Conservation (phyloP, 2,113 vertebrate species). For the Rhodinocichla rosea region DNA sequence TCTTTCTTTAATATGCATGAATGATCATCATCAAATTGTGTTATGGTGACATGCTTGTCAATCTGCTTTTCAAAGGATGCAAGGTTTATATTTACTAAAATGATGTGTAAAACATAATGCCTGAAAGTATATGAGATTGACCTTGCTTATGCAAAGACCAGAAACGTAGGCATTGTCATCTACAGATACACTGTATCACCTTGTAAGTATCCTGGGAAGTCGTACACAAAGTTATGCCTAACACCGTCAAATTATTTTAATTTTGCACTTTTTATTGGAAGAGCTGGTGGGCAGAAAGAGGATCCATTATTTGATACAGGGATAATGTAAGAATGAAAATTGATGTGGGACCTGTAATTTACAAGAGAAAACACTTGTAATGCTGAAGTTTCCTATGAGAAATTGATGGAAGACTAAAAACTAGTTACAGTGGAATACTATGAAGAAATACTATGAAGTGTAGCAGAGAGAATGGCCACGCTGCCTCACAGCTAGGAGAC, state of each 20-base stretch:
- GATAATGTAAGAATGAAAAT: neutral
- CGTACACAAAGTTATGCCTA: neutral
- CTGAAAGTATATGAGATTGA: accelerated
- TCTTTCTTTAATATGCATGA: neutral
- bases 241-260: neutral
- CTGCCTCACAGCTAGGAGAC: neutral
- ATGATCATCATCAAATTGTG: neutral
- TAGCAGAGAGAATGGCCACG: neutral
- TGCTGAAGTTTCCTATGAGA: neutral
- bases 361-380: neutral
- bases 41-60: neutral
- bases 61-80: neutral
- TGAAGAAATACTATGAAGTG: neutral
- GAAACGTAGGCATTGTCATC: neutral
- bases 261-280: neutral
- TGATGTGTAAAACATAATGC: neutral
- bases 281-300: neutral
- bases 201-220: neutral
- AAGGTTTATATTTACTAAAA: neutral
- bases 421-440: neutral
- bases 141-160: neutral
- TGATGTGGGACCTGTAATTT: neutral
- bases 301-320: neutral
- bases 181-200: neutral
- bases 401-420: neutral